Conservation (phyloP, 2,888 invertebrate genomes). For the Portevinia maculata region DNA sequence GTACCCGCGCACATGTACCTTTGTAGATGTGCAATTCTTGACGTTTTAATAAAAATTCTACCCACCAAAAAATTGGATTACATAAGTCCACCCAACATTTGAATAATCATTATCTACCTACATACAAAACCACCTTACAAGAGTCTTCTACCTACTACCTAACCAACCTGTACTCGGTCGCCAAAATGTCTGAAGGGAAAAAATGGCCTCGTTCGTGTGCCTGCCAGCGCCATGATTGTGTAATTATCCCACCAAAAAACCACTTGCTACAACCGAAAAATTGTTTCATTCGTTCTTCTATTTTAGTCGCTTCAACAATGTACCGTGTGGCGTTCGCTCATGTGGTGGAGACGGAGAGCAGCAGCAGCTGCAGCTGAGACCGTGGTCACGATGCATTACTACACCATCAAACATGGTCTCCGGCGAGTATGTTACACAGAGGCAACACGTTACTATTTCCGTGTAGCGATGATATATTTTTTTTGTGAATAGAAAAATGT, state of each 20-base stretch:
- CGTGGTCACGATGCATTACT: conserved; percentile 44
- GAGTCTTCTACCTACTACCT: conserved; percentile 2
- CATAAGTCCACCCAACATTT: neutral
- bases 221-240: conserved; percentile 45
- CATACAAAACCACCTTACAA: conserved; percentile 36
- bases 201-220: conserved; percentile 28
- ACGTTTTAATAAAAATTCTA: too few relatives aligned
- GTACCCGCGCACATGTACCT: too few relatives aligned
- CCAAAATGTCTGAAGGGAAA: conserved; percentile 62
- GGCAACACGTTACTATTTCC: conserved; percentile 65
- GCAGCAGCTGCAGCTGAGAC: conserved; percentile 27
- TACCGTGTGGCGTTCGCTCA: neutral
- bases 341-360: conserved; percentile 35
- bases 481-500: conserved; percentile 30
- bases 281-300: conserved; percentile 41
- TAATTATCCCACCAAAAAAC: conserved; percentile 58
- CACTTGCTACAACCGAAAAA: conserved; percentile 55
- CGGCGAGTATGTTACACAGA: conserved; percentile 27
- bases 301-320: conserved; percentile 2
- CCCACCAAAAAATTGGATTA: too few relatives aligned
- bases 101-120: neutral
- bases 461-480: conserved; percentile 46
- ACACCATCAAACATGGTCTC: conserved; percentile 57
- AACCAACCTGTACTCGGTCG: conserved; percentile 38
- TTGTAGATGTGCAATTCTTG: too few relatives aligned